Evolutionary conservation across 2,888 invertebrate species (phyloP), one percentile per base, ranked within the genome.

Genomic region (Pherbina coryleti): DNA sequence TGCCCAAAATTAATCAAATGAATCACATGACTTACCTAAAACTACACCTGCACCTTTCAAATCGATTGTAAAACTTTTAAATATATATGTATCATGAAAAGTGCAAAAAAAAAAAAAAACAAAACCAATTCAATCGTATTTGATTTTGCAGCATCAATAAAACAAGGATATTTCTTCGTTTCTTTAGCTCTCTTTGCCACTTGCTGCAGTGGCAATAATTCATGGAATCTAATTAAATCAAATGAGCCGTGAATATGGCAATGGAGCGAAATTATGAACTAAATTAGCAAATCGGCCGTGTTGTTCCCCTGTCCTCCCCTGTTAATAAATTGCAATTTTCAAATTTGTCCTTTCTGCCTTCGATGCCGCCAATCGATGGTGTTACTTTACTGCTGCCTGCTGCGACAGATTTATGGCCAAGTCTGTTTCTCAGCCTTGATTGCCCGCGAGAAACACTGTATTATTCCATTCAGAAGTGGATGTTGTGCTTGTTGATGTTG

Each of bases 151-250:
- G 55, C 55, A 55, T n/a, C 22, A 49, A 51, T 31, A 31, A 31
- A 28, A 34, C 17, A 53, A 17, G 28, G 19, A 51, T n/a, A 31
- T 37, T 19, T 31, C n/a, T 51, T 22, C 5, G 4, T 28, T 66
- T n/a, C 44, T 17, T 14, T n/a, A 19, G n/a, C 60, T 74, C 37
- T 60, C 64, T 34, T 51, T 14, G 72, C 67, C 55, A 66, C 53
- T 84, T 83, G 76, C 80, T 85, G 85, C 79, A 84, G 84, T 84
- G 83, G 82, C 84, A 82, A 85, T 86, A 85, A 86, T 75, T 81
- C 80, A 78, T 70, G 80, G 77, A 78, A 67, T 79, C 70, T 76
- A 81, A 81, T 81, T 81, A 80, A 81, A 66, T 76, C 57, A 75
- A 75, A 55, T 70, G 67, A 31, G 64, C 62, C 31, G 25, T 57